These are phyloP conservation scores for Gephyroberyx darwinii DNA, from an alignment of 2,797 vertebrate genomes.

Conservation along the genomic window DNA sequence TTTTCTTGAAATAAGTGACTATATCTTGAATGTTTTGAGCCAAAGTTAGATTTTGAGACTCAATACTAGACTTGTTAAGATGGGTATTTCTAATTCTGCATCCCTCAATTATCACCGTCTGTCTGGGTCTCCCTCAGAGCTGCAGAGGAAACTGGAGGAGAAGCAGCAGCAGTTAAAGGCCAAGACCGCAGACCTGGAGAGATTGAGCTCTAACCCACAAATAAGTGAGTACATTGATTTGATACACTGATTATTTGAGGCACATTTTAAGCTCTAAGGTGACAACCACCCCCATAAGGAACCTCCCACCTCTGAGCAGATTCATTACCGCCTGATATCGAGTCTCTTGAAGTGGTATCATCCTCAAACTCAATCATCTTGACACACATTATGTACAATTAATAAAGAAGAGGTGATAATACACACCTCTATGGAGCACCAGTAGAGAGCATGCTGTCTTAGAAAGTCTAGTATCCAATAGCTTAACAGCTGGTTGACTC, in stretches of 20 bases:
- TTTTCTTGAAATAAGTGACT: no score
- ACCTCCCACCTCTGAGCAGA: background rate
- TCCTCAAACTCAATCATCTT: no score
- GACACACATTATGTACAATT: no score
- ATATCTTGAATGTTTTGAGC: no score
- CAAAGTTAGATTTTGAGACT: no score
- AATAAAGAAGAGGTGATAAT: no score
- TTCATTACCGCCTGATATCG: background rate
- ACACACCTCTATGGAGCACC: no score
- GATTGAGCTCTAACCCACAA: background rate
- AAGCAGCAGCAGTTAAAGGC: slow-evolving; percentile 40
- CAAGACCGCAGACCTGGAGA: slow-evolving; percentile 39
- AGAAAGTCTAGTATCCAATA: no score
- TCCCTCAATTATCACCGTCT: background rate
- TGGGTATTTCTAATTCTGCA: no score
- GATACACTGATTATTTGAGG: background rate
- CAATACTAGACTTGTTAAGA: no score
- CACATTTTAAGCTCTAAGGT: background rate
- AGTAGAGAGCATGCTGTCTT: no score
- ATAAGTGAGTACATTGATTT: slow-evolving; percentile 8
- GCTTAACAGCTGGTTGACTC: no score
- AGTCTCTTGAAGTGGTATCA: background rate
- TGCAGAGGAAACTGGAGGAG: slow-evolving; percentile 38
- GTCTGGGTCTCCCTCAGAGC: slow-evolving; percentile 38
- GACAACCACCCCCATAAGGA: background rate